Base-by-base conservation (phyloP, 1,140 invertebrate species). In the Oryzaephilus surinamensis region DNA sequence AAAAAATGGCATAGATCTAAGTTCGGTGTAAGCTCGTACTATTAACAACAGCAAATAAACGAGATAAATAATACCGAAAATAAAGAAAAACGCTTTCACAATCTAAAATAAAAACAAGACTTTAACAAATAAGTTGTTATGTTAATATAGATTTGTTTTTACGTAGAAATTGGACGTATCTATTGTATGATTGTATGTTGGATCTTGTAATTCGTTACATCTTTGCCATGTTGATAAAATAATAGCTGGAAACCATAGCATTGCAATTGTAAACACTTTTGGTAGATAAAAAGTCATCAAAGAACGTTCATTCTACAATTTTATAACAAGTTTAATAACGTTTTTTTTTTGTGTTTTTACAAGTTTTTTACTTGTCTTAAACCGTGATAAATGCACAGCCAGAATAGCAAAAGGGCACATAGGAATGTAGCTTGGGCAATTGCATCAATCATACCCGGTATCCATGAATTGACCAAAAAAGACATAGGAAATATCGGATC, bases 1-100 rank as follows among this genome's bases (percentile, higher is more conserved):
- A 74, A 97, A 96, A 66, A 86, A 96, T 43, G 91, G 91, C 93
- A 97, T 97, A 6, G 89, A 87, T 55, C 90, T 72, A 17, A 98
- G 70, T 67, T 97, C 93, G 47, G 81, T 91, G 58, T 94, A 97
- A 2, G 92, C 91, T 55, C 82, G 79, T 13, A 97, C 65, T 40
- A 95, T 77, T 12, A 97, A 66, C 50, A 88, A 75, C 1, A 84
- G 52, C 32, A 97, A 65, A 65, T 94, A 97, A 6, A 88, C 61
- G 27, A 95, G 69, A 58, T 97, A 97, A 41, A 92, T 58, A 26
- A 77, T 76, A 43, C 84, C 78, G 52, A 87, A 76, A 11, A 84
- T 76, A 58, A 89, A 89, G 68, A 96, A 94, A 59, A 90, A 86
- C 30, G 84, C 72, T 66, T 94, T 87, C 45, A 89, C 75, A 21